phyloP scores from a whole-genome alignment of 2,797 vertebrate species.

The Tadarida brasiliensis region DNA sequence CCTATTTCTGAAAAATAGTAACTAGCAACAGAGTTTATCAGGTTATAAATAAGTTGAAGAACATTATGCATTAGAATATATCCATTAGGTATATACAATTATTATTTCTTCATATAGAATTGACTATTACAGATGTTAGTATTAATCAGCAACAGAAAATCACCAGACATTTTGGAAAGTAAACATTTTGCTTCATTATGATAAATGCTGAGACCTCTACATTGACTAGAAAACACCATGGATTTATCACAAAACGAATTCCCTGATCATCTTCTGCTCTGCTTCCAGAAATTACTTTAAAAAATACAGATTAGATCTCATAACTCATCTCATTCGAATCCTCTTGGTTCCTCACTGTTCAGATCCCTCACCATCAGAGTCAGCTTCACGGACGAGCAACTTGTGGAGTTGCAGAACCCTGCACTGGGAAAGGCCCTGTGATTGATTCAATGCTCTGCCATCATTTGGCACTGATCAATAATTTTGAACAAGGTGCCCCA shows the following conservation, averaged over 20 bases:
- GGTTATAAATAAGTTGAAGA: constrained; percentile 36
- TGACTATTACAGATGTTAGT: not conserved
- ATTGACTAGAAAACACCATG: not conserved
- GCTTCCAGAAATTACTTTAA: not conserved
- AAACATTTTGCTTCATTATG: not conserved
- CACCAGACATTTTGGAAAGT: not conserved
- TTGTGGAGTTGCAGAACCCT: too few species aligned
- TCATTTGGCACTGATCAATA: not conserved
- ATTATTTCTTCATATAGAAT: constrained; percentile 6
- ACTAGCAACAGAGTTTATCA: constrained; percentile 11
- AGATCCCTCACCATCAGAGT: not conserved
- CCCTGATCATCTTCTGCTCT: not conserved
- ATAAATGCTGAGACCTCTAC: not conserved
- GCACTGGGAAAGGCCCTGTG: not conserved
- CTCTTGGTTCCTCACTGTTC: not conserved
- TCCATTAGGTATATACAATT: constrained; percentile 1
- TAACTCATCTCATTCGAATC: not conserved
- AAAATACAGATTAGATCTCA: not conserved
- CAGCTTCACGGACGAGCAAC: not conserved
- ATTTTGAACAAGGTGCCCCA: not conserved
- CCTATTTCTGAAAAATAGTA: constrained; percentile 9
- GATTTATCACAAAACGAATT: not conserved
- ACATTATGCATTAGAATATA: not conserved
- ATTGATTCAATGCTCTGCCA: not conserved
- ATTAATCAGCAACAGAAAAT: not conserved